Conservation (phyloP, 1,140 invertebrate genomes). For the Drosophila willistoni region DNA sequence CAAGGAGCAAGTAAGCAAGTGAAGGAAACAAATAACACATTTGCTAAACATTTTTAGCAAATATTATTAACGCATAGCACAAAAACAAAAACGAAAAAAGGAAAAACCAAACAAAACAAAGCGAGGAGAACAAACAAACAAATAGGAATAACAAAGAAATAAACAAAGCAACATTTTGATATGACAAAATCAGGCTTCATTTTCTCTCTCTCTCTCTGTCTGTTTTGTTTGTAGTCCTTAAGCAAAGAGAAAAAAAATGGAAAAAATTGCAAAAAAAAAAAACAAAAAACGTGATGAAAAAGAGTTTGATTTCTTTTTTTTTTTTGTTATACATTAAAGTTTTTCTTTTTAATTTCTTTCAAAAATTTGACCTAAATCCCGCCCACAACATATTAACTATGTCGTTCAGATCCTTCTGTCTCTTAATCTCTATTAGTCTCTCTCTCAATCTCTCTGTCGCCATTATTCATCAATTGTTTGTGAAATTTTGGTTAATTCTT, state of each 20-base stretch:
- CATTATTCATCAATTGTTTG: conserved; percentile 17
- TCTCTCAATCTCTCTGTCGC: background rate
- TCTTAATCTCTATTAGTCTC: background rate
- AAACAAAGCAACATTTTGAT: conserved; percentile 16
- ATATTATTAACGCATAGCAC: conserved; percentile 65
- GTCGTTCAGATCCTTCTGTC: background rate
- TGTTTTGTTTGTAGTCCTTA: conserved; percentile 2
- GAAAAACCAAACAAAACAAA: too few species aligned
- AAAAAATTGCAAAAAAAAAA: too few species aligned
- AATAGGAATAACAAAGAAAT: conserved; percentile 14
- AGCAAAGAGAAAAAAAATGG: background rate
- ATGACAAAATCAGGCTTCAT: conserved; percentile 2
- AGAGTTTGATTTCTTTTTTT: background rate
- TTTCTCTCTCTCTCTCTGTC: background rate
- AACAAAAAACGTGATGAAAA: background rate
- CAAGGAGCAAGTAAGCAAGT: conserved; percentile 55
- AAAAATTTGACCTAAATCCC: background rate
- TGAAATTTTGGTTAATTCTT: conserved; percentile 18
- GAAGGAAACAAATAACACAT: conserved; percentile 38
- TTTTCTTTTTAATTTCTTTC: too few species aligned
- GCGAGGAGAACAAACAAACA: conserved; percentile 9
- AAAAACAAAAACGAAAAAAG: conserved; percentile 34
- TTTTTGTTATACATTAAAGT: background rate
- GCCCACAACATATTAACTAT: background rate
- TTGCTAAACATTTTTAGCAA: conserved; percentile 69